These are phyloP conservation scores for Cosmia pyralina DNA, from an alignment of 2,888 invertebrate species.

Conservation along the genomic window DNA sequence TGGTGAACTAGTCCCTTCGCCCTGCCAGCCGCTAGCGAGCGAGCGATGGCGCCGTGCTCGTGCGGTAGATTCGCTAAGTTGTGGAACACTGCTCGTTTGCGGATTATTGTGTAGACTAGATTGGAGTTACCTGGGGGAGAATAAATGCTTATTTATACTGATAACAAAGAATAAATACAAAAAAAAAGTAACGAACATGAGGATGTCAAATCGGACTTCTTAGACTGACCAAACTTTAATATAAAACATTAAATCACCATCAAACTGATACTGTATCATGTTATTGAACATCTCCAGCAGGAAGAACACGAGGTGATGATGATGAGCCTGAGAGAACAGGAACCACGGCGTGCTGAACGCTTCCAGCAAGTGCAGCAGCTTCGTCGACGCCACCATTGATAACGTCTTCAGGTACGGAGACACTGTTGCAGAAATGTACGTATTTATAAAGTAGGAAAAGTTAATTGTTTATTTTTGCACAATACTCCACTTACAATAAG, in stretches of 20 bases:
- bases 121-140: conserved; percentile 96
- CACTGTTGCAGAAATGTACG: conserved; percentile 88
- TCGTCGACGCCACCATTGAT: conserved; percentile 99
- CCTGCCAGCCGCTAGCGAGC: conserved; percentile 89
- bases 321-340: conserved; percentile 98
- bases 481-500: too few relatives aligned
- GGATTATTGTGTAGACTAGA: conserved; percentile 99
- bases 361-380: conserved; percentile 98
- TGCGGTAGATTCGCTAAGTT: conserved; percentile 98
- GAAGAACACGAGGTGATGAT: conserved; percentile 99
- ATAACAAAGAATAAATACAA: too few relatives aligned
- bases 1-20: conserved; percentile 65
- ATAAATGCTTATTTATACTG: neutral
- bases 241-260: conserved; percentile 90
- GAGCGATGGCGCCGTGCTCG: conserved; percentile 96
- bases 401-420: conserved; percentile 99
- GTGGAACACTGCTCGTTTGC: conserved; percentile 99
- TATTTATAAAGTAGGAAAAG: too few relatives aligned
- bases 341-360: conserved; percentile 99
- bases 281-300: conserved; percentile 99
- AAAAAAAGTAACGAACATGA: too few relatives aligned
- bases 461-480: too few relatives aligned
- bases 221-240: too few relatives aligned
- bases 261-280: conserved; percentile 99
- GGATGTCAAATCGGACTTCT: too few relatives aligned